phyloP scores from a whole-genome alignment of 2,888 invertebrate species.

The Diadegma fenestrale region DNA sequence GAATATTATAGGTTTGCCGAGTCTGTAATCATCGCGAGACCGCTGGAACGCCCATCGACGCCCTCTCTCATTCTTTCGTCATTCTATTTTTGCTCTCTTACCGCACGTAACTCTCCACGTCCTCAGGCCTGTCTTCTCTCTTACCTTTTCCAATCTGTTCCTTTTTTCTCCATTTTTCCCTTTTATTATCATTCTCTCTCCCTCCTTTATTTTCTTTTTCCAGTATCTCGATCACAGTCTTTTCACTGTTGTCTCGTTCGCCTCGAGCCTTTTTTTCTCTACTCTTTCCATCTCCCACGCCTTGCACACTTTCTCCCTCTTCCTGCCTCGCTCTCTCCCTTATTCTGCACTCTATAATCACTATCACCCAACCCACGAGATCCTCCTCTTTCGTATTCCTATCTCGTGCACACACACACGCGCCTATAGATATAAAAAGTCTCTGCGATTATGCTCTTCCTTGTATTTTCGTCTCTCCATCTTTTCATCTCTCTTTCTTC shows the following conservation, averaged over 20 bases:
- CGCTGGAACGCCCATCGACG: slow-evolving; percentile 84
- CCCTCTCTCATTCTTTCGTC: slow-evolving; percentile 79
- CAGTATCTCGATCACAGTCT: slow-evolving; percentile 64
- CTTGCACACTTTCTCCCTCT: slow-evolving; percentile 54
- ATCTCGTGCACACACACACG: slow-evolving; percentile 16
- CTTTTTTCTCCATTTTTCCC: slow-evolving; percentile 56
- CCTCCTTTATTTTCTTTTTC: slow-evolving; percentile 42
- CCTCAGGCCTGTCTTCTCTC: slow-evolving; percentile 70
- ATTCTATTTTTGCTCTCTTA: slow-evolving; percentile 73
- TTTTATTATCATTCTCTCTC: slow-evolving; percentile 22
- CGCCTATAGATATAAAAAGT: slow-evolving; percentile 38
- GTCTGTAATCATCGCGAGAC: slow-evolving; percentile 84
- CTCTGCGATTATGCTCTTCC: slow-evolving; percentile 72
- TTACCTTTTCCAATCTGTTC: slow-evolving; percentile 61
- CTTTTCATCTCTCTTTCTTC: slow-evolving; percentile 17
- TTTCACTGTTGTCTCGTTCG: slow-evolving; percentile 65
- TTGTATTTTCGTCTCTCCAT: slow-evolving; percentile 72
- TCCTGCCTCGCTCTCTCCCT: slow-evolving; percentile 63
- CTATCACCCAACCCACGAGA: slow-evolving; percentile 82
- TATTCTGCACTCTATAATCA: slow-evolving; percentile 77
- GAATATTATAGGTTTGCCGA: slow-evolving; percentile 84
- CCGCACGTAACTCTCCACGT: slow-evolving; percentile 69
- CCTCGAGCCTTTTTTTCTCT: slow-evolving; percentile 60
- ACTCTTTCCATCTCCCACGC: slow-evolving; percentile 58
- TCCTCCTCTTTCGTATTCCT: slow-evolving; percentile 68